These are phyloP conservation scores for Baronia brevicornis DNA, from an alignment of 2,888 invertebrate genomes.

Conservation along the genomic window DNA sequence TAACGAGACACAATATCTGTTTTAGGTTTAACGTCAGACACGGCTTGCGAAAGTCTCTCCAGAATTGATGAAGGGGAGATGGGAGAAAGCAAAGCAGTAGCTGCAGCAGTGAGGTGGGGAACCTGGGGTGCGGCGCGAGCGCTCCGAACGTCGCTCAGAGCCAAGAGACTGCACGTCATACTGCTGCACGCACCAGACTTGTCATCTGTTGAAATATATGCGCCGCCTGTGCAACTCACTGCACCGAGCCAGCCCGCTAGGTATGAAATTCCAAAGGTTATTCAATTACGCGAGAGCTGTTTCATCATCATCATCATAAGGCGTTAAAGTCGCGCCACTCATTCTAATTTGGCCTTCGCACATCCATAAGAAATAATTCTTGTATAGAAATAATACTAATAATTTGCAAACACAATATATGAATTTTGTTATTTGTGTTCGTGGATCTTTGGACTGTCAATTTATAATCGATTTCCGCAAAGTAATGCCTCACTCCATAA, in stretches of 20 bases:
- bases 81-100: slow-evolving; percentile 51
- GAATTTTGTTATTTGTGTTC: too few species aligned
- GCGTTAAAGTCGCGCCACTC: too few species aligned
- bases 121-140: slow-evolving; percentile 88
- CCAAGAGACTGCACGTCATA: slow-evolving; percentile 83
- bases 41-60: slow-evolving; percentile 56
- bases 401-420: too few species aligned
- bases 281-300: too few species aligned
- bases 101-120: slow-evolving; percentile 80
- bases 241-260: slow-evolving; percentile 61
- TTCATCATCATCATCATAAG: too few species aligned
- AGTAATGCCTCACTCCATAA: too few species aligned
- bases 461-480: too few species aligned
- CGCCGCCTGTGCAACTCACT: slow-evolving; percentile 71
- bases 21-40: slow-evolving; percentile 63
- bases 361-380: too few species aligned
- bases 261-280: slow-evolving; percentile 33
- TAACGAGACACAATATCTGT: slow-evolving; percentile 1
- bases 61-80: slow-evolving; percentile 39
- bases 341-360: too few species aligned
- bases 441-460: too few species aligned
- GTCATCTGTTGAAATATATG: slow-evolving; percentile 78
- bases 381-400: too few species aligned
- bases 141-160: slow-evolving; percentile 79
- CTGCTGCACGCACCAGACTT: slow-evolving; percentile 83